phyloP scores from a whole-genome alignment of 2,888 invertebrate genomes.

The Dione vanillae region DNA sequence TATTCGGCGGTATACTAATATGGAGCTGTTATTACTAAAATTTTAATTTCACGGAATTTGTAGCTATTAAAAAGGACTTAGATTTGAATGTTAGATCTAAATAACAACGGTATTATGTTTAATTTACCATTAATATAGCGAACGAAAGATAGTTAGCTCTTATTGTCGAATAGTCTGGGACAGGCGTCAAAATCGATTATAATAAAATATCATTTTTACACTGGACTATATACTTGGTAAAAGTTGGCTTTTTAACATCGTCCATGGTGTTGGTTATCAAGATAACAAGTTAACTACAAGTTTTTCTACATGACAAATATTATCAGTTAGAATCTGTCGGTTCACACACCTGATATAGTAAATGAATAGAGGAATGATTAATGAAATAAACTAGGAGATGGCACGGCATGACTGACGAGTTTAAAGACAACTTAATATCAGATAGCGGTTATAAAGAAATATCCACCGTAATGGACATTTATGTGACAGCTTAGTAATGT shows the following conservation, averaged over 20 bases:
- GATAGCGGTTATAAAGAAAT: constrained; percentile 29
- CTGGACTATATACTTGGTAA: background rate
- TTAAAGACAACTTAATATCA: constrained; percentile 31
- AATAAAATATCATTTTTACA: background rate
- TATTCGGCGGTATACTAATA: too few relatives aligned
- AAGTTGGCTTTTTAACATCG: background rate
- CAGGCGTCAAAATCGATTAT: background rate
- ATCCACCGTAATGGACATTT: constrained; percentile 21
- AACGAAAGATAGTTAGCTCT: too few relatives aligned
- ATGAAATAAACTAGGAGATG: constrained; percentile 24
- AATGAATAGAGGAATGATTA: constrained; percentile 32
- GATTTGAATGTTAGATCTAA: too few relatives aligned
- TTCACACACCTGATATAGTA: constrained; percentile 37
- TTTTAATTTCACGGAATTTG: too few relatives aligned
- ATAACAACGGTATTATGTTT: too few relatives aligned
- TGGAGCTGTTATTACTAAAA: too few relatives aligned
- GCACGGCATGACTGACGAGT: constrained; percentile 37
- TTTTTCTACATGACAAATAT: constrained; percentile 28
- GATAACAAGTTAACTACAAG: background rate
- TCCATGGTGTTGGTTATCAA: background rate
- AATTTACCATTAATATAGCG: too few relatives aligned
- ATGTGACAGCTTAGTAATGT: constrained; percentile 22
- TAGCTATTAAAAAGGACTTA: too few relatives aligned
- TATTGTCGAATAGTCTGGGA: too few relatives aligned
- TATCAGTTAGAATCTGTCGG: constrained; percentile 44